Base-by-base conservation (phyloP, 1,140 invertebrate species). In the Sinella curviseta region DNA sequence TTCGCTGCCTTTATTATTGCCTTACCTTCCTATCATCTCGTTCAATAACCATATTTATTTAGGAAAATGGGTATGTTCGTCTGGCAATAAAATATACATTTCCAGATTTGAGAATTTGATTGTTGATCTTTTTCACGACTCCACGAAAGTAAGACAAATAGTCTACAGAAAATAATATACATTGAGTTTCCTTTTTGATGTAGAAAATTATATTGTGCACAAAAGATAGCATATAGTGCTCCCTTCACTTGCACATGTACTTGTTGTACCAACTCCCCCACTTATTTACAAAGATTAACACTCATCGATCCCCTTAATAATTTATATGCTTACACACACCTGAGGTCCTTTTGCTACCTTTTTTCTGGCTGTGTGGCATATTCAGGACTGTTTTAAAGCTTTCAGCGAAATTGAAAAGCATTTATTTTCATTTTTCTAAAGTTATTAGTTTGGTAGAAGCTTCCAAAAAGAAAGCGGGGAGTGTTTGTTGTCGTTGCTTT, bases 11-110 rank as follows among this genome's bases (percentile, higher is more conserved):
- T 24, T 70, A 33, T 14, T 33, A n/a, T 2, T 31, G 65, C 24
- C 57, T 26, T n/a, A 48, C 39, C 39, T 48, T 48, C 39, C 39
- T 48, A 48, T 48, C 20, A 48, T 48, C 16, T 17, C 4, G 57
- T 65, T 65, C 24, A 70, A 70, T 70, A 65, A 26, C 57, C 26
- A 70, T 70, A 70, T 33, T 70, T 70, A 70, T 70, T 4, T 31
- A 16, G 26, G 4, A 70, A 70, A 31, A n/a, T 70, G 65, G 26
- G 65, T n/a, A 70, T 70, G 65, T 33, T 70, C 26, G 31, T 12
- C 8, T 14, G n/a, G 65, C 65, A 70, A 70, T 70, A 70, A 70
- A 70, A 33, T n/a, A 33, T 70, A 33, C 12, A 33, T 33, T 70
- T 70, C n/a, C 65, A 70, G 65, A 70, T 70, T 33, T 31, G 8